Evolutionary conservation across 1,140 invertebrate genomes (phyloP).

Genomic region (Platyura marginata): DNA sequence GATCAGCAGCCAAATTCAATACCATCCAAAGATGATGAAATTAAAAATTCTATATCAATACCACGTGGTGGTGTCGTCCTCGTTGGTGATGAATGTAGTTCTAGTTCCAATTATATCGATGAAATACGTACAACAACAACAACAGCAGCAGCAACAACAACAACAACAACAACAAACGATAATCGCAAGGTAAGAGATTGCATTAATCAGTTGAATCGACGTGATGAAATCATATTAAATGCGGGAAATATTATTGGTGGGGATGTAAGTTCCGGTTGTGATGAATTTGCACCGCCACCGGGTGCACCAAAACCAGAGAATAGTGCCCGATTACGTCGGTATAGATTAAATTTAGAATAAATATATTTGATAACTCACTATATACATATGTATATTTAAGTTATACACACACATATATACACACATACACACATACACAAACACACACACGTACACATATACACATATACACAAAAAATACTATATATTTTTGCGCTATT

Average conservation of each 20-base stretch:
- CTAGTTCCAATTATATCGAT: background rate
- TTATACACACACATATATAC: too few relatives aligned
- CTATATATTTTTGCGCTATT: too few relatives aligned
- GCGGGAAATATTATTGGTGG: background rate
- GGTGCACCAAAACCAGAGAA: conserved; percentile 21
- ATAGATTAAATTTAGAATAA: conserved; percentile 23
- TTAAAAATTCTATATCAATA: background rate
- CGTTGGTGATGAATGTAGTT: background rate
- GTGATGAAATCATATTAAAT: background rate
- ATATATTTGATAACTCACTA: too few relatives aligned
- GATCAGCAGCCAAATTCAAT: background rate
- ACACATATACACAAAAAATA: too few relatives aligned
- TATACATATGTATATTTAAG: too few relatives aligned
- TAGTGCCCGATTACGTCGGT: conserved; percentile 20
- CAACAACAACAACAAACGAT: background rate
- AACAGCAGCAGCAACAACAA: background rate
- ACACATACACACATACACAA: too few relatives aligned
- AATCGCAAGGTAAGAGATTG: background rate
- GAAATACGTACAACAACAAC: background rate
- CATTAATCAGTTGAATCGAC: background rate
- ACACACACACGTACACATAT: too few relatives aligned
- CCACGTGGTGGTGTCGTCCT: too few relatives aligned
- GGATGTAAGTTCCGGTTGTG: background rate
- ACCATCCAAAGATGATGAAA: background rate
- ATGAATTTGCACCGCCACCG: conserved; percentile 19